Base-by-base conservation (phyloP, 2,888 invertebrate species). In the Brachyopa scutellaris region DNA sequence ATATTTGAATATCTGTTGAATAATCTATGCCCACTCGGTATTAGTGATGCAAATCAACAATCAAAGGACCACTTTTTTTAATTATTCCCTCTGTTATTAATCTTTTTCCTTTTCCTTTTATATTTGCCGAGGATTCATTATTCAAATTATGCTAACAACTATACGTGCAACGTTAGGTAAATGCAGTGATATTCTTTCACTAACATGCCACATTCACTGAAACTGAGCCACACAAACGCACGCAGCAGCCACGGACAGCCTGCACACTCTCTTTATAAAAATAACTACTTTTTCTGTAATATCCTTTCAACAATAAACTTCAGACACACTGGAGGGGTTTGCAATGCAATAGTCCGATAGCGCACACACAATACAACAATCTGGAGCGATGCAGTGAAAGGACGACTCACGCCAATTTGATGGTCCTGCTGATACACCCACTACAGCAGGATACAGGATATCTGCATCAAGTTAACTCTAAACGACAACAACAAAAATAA, bases 1-100 rank as follows among this genome's bases (percentile, higher is more conserved):
- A 33, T 57, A 21, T 36, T 15, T 57, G 67, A 33, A 67, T 59
- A 49, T 42, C 69, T 76, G 64, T 53, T 62, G 67, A 80, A 74
- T 69, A 62, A 72, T 59, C 59, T 47, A 70, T 49, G 17, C 29
- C 23, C 45, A 26, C 31, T 49, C 6, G 51, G n/a, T 53, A 62
- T 62, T 69, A 67, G 51, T 31, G 55, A 59, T 74, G 70, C 64
- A 70, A 76, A 82, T 82, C 80, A 70, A 31, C 74, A 69, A 64
- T 77, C 76, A 66, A 66, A 64, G 70, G 77, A 77, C 66, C 47
- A 82, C 82, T 82, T 55, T 82, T 64, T 53, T 70, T 80, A 76
- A 82, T 82, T 74, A 64, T 55, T 73, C 55, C 38, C 64, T 47
- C 15, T 64, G 29, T 47, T 40, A 42, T 64, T 57, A 42, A 57